Evolutionary conservation across 2,888 invertebrate species (phyloP).

Genomic region (Chrysolina oricalcia): DNA sequence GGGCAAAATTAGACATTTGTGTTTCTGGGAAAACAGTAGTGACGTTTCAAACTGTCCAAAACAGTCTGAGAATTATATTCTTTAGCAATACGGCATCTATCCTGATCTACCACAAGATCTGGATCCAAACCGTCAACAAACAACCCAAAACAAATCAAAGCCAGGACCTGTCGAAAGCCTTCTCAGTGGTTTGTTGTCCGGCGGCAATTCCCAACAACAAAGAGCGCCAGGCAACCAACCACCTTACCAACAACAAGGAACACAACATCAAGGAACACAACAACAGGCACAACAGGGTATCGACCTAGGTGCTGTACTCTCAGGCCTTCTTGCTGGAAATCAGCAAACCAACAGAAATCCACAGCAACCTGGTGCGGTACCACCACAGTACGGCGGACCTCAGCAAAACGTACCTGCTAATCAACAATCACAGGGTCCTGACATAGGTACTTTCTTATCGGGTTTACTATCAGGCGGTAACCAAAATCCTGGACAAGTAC

Average conservation of each 20-base stretch:
- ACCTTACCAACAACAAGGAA: conserved; percentile 33
- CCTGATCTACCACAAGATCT: conserved; percentile 58
- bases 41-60: neutral
- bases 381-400: conserved; percentile 21
- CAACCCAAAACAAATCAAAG: conserved; percentile 38
- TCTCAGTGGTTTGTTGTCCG: conserved; percentile 49
- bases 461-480: conserved; percentile 32
- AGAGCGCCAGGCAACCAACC: conserved; percentile 32
- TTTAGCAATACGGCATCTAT: conserved; percentile 59
- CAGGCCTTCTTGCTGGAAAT: conserved; percentile 41
- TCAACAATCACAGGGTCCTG: conserved; percentile 37
- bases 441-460: conserved; percentile 40
- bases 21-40: conserved; percentile 18
- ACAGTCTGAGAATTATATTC: conserved; percentile 32
- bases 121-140: conserved; percentile 41
- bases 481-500: conserved; percentile 35
- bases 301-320: conserved; percentile 42
- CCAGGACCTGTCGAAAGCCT: conserved; percentile 50
- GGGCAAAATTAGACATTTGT: conserved; percentile 34
- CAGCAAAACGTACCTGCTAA: conserved; percentile 30
- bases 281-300: conserved; percentile 40
- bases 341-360: conserved; percentile 26
- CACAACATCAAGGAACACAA: conserved; percentile 38
- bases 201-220: conserved; percentile 42
- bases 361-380: conserved; percentile 23